Evolutionary conservation across 2,113 vertebrate species (phyloP).

Genomic region (Aegypius monachus): DNA sequence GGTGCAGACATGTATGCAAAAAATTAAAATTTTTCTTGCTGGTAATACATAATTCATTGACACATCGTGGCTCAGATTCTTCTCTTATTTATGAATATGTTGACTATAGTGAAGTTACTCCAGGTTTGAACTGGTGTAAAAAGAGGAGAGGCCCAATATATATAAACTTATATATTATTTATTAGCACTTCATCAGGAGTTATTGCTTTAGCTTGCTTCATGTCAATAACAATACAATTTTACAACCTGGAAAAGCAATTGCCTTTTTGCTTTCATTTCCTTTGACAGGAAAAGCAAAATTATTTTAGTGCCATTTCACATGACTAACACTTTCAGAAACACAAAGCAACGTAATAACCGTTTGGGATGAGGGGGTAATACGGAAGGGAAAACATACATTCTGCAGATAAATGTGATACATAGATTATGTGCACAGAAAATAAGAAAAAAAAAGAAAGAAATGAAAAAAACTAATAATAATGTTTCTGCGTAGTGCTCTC

Average conservation of each 20-base stretch:
- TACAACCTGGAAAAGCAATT: constrained; percentile 7
- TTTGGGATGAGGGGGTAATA: not conserved
- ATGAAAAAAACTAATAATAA: not conserved
- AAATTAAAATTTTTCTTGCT: not conserved
- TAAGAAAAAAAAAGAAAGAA: not conserved
- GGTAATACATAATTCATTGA: not conserved
- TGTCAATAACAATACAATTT: not conserved
- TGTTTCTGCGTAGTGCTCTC: not conserved
- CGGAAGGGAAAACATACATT: not conserved
- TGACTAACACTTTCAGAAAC: constrained; percentile 26
- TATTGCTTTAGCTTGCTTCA: not conserved
- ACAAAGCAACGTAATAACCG: not conserved
- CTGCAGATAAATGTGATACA: not conserved
- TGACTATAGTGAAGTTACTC: not conserved
- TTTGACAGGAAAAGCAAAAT: not conserved
- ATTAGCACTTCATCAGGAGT: not conserved
- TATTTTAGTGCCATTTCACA: constrained; percentile 16
- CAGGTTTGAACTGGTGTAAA: not conserved
- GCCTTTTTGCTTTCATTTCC: constrained; percentile 43
- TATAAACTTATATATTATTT: constrained; percentile 15
- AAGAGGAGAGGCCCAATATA: not conserved
- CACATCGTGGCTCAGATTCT: not conserved
- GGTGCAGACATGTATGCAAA: not conserved
- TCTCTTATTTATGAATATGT: not conserved
- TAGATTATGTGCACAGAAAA: not conserved